Evolutionary conservation across 2,797 vertebrate genomes (phyloP).

Genomic region (Alcedo quadribrachys): DNA sequence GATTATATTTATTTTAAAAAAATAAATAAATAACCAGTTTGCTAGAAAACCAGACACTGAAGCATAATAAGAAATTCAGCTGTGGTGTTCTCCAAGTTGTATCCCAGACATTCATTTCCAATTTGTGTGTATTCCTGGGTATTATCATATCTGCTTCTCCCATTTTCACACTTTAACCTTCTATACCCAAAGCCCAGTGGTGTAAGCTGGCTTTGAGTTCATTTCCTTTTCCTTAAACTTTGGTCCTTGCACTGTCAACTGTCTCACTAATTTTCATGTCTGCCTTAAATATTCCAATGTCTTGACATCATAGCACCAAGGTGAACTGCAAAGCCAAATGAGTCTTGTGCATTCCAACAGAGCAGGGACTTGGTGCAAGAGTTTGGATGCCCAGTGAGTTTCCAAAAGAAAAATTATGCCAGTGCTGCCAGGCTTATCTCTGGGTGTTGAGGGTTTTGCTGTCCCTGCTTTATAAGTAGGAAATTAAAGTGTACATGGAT

Average conservation of each 20-base stretch:
- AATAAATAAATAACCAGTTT: not conserved
- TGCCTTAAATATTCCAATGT: not conserved
- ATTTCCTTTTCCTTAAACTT: not conserved
- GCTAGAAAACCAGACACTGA: not conserved
- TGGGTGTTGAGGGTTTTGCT: not conserved
- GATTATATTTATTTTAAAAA: not conserved
- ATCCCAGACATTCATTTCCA: not conserved
- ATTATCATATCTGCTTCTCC: not conserved
- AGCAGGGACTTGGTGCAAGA: not conserved
- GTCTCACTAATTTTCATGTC: fast-evolving
- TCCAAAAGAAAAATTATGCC: not conserved
- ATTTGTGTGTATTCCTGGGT: not conserved
- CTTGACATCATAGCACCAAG: not conserved
- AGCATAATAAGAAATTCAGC: not conserved
- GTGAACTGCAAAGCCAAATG: not conserved
- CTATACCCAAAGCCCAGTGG: not conserved
- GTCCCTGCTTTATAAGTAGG: not conserved
- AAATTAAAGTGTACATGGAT: not conserved
- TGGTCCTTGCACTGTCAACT: not conserved
- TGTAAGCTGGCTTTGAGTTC: not conserved
- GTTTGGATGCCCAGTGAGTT: not conserved
- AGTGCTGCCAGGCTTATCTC: not conserved
- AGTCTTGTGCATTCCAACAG: not conserved
- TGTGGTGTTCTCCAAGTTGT: not conserved
- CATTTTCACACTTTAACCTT: not conserved